These are phyloP conservation scores for Monodelphis domestica DNA, from an alignment of 2,797 vertebrate species.

Conservation along the genomic window DNA sequence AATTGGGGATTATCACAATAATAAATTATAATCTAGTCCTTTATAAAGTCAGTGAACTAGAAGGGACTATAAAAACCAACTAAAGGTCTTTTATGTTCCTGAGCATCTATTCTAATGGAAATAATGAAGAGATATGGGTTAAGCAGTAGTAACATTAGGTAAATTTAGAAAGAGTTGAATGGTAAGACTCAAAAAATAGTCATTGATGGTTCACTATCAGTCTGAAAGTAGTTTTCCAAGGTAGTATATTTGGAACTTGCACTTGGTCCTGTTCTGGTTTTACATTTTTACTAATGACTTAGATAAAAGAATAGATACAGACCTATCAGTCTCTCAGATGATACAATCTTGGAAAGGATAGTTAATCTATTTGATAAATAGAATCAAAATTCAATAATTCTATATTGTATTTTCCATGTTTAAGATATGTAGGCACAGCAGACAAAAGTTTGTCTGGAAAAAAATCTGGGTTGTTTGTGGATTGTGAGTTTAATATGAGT, in stretches of 20 bases:
- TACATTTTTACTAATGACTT: neutral
- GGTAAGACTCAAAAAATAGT: neutral
- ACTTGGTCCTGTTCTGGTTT: neutral
- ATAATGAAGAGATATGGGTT: neutral
- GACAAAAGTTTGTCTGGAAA: neutral
- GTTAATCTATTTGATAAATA: neutral
- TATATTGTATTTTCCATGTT: neutral
- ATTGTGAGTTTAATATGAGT: neutral
- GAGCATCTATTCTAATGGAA: neutral
- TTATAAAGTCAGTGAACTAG: slow-evolving; percentile 11
- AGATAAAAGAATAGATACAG: neutral
- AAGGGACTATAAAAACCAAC: neutral
- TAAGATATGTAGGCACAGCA: neutral
- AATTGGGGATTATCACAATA: slow-evolving; percentile 7
- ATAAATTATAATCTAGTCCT: neutral
- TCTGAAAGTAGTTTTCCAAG: neutral
- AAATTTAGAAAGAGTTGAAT: neutral
- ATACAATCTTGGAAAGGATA: neutral
- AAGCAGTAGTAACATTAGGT: neutral
- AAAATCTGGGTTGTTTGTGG: neutral
- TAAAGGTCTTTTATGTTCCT: neutral
- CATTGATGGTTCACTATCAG: neutral
- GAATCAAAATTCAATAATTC: neutral
- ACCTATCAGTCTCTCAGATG: neutral
- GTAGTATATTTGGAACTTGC: neutral